Evolutionary conservation across 2,888 invertebrate genomes (phyloP), one percentile per base, ranked within the genome.

Genomic region (Diplolepis rosae): DNA sequence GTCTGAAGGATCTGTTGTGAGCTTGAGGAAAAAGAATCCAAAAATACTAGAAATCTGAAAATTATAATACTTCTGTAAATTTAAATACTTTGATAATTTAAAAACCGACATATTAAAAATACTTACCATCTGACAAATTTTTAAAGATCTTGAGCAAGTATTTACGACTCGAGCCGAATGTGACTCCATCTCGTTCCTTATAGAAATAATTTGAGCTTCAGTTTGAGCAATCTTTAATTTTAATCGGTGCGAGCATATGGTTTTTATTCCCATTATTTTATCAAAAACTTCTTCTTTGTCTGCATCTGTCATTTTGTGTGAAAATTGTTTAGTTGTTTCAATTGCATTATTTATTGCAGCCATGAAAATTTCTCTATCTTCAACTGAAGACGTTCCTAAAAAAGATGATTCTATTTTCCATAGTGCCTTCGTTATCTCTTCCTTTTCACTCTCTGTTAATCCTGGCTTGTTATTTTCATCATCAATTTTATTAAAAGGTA

Each of bases 401-500:
- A 61, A 61, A 6, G 61, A 61, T 24, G 61, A 39, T 39, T 61
- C 61, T 24, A 61, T 61, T 61, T 61, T 61, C 61, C 61, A 61
- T 1, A 61, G 39, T 1, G 24, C 61, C 3, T 39, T 22, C n/a
- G 24, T 27, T 3, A 61, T 13, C 39, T 61, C 61, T 39, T 61
- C 61, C 39, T 61, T 61, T 35, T 61, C 61, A 13, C 0, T 2
- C n/a, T 61, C 39, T 7, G 61, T 39, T n/a, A 61, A 27, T 3
- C 61, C 61, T 13, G 24, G 7, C 4, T 61, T 61, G 2, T 39
- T 61, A 11, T 6, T 11, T 4, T 24, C n/a, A 4, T 6, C n/a
- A 0, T 35, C 22, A 39, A 2, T 27, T 6, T 24, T n/a, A 39
- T 52, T 52, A 4, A 15, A 2, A 48, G 15, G 30, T 28, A 30